Percentiles rank a stretch among this genome's conserved stretches.
Evolutionary conservation across 2,888 invertebrate species (phyloP).

Genomic region (Dorcus hopei): DNA sequence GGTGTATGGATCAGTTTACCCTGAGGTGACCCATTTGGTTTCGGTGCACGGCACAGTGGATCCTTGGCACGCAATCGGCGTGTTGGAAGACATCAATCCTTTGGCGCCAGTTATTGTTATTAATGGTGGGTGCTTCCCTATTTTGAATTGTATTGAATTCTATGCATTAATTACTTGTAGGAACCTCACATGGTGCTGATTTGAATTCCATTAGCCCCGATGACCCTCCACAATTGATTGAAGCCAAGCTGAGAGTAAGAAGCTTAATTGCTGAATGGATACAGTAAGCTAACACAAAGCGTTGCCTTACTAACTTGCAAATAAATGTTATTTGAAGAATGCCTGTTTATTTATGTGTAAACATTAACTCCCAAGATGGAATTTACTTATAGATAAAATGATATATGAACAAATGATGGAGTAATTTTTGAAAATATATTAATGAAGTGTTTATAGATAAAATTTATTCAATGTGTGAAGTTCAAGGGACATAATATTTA

Average conservation of each 20-base stretch:
- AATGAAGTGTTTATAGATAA: too few species aligned
- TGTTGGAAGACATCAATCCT: slow-evolving; percentile 45
- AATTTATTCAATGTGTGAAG: too few species aligned
- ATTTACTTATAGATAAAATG: too few species aligned
- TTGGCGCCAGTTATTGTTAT: slow-evolving; percentile 31
- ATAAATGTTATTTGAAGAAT: too few species aligned
- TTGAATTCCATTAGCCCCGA: slow-evolving; percentile 16
- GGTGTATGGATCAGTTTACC: slow-evolving; percentile 15
- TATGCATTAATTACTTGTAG: slow-evolving; percentile 16
- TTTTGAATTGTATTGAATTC: background rate
- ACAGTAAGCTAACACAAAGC: background rate
- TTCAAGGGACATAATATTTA: too few species aligned
- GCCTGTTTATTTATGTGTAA: too few species aligned
- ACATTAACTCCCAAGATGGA: too few species aligned
- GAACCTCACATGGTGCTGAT: slow-evolving; percentile 34
- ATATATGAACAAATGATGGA: too few species aligned
- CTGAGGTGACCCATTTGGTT: slow-evolving; percentile 51
- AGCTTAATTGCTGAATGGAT: slow-evolving; percentile 30
- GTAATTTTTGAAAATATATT: too few species aligned
- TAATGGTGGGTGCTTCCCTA: background rate
- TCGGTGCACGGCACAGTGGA: slow-evolving; percentile 60
- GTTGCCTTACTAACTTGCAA: too few species aligned
- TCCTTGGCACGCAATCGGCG: slow-evolving; percentile 57
- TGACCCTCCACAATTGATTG: slow-evolving; percentile 23
- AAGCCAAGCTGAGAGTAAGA: slow-evolving; percentile 24